These are phyloP conservation scores for Tragopan temminckii DNA, from an alignment of 2,797 vertebrate species.

Conservation along the genomic window DNA sequence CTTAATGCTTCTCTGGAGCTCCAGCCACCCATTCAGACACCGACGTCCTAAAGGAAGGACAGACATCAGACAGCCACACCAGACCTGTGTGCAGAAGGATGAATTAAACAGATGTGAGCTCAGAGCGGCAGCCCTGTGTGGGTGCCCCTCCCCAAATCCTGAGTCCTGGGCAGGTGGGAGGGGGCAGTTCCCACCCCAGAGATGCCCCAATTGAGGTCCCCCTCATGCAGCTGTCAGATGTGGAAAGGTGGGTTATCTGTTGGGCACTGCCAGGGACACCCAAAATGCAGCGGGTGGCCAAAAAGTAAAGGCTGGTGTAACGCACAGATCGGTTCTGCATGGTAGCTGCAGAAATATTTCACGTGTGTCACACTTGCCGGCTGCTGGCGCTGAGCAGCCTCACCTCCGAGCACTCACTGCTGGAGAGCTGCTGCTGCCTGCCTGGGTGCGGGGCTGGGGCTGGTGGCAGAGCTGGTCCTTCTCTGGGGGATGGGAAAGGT, in stretches of 20 bases:
- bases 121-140: not conserved
- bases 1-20: slow-evolving; percentile 34
- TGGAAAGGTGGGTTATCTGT: not conserved
- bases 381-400: not conserved
- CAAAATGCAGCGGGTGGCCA: not conserved
- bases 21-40: slow-evolving; percentile 27
- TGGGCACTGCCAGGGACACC: not conserved
- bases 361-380: not conserved
- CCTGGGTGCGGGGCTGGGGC: not conserved
- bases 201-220: not conserved
- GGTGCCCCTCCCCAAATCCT: not conserved
- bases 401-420: not conserved
- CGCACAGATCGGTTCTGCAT: not conserved
- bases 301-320: not conserved
- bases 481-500: not conserved
- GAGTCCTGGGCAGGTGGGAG: accelerated
- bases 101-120: slow-evolving; percentile 17
- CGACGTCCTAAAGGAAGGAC: not conserved
- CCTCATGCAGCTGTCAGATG: accelerated
- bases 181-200: not conserved
- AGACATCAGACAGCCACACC: slow-evolving; percentile 45
- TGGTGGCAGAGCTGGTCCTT: not conserved
- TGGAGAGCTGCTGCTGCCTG: not conserved
- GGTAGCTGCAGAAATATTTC: not conserved
- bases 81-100: not conserved